Percentiles rank a stretch among this genome's conserved stretches.
Evolutionary conservation across 2,888 invertebrate genomes (phyloP).

Genomic region (Chironomus tentans): DNA sequence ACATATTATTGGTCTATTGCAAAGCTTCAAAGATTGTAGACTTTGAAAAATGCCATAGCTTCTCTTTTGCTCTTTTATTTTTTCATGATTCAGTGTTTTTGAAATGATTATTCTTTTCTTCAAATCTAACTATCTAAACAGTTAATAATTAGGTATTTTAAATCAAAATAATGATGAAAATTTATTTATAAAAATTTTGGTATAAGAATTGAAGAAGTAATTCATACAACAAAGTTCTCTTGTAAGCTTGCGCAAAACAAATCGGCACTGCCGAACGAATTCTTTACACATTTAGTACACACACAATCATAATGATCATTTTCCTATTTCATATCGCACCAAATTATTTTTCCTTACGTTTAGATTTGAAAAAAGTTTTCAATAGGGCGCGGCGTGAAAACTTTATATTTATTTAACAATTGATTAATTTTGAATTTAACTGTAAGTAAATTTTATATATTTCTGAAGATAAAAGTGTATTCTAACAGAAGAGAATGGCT

Average conservation of each 20-base stretch:
- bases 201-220: too few species aligned
- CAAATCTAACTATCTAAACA: too few species aligned
- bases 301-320: background rate
- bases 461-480: background rate
- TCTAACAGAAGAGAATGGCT: background rate
- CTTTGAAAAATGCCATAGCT: background rate
- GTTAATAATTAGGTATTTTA: too few species aligned
- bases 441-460: background rate
- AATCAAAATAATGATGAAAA: too few species aligned
- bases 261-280: conserved; percentile 5
- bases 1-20: too few species aligned
- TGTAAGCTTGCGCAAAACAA: background rate
- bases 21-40: too few species aligned
- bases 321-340: background rate
- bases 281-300: background rate
- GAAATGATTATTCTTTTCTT: too few species aligned
- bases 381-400: conserved; percentile 19
- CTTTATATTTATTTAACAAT: background rate
- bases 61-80: background rate
- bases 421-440: background rate
- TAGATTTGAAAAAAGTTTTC: conserved; percentile 6
- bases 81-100: too few species aligned
- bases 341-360: conserved; percentile 1
- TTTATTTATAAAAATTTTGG: too few species aligned
- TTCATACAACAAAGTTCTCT: too few species aligned